A percentile compares a stretch with the other conserved stretches of the same genome.
Conservation (phyloP, 2,113 vertebrate genomes). For the Neogale vison region DNA sequence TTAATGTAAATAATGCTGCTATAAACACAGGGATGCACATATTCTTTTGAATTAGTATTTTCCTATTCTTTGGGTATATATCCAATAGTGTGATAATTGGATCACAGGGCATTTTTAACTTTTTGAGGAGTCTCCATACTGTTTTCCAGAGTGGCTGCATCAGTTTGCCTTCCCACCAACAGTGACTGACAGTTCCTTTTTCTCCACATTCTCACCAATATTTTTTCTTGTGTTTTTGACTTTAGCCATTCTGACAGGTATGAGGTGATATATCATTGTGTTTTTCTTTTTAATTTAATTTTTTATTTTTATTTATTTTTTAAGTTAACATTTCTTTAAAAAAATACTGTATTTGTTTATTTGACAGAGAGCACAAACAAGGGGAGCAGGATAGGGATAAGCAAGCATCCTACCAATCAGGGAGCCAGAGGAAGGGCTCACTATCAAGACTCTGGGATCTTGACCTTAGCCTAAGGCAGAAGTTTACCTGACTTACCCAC, state of each 20-base stretch:
- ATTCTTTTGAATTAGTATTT: background rate
- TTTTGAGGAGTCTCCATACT: background rate
- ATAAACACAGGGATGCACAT: background rate
- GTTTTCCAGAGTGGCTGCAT: background rate
- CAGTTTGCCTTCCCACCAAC: background rate
- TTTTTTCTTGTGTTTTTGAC: background rate
- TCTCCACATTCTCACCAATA: background rate
- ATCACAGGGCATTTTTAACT: background rate
- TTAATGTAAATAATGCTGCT: background rate
- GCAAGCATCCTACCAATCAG: too few relatives aligned
- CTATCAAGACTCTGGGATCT: too few relatives aligned
- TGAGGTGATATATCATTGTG: background rate
- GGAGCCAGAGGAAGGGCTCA: too few relatives aligned
- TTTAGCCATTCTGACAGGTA: background rate
- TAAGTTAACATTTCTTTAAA: too few relatives aligned
- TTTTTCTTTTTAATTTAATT: too few relatives aligned
- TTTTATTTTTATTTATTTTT: too few relatives aligned
- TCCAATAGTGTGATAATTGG: background rate
- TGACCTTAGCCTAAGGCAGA: too few relatives aligned
- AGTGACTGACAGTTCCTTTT: background rate
- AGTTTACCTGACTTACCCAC: too few relatives aligned
- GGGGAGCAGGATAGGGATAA: too few relatives aligned
- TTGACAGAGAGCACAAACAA: too few relatives aligned
- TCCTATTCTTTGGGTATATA: background rate
- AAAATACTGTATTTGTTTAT: too few relatives aligned